Evolutionary conservation across 2,797 vertebrate species (phyloP).

Genomic region (Salarias fasciatus): DNA sequence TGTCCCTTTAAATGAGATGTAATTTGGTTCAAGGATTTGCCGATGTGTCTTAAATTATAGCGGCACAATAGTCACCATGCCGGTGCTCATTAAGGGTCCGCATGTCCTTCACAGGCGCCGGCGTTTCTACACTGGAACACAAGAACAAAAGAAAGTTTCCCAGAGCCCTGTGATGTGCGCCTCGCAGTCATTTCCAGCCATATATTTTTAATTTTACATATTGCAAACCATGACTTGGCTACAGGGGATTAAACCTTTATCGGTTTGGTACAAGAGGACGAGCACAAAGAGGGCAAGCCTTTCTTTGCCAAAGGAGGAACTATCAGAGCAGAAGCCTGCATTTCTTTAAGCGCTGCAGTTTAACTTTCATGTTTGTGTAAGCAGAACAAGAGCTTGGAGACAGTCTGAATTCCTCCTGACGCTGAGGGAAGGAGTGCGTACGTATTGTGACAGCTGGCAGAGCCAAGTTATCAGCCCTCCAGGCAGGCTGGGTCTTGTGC

Average conservation of each 20-base stretch:
- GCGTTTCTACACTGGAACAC: slow-evolving; percentile 3
- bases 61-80: neutral
- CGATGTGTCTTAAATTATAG: neutral
- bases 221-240: slow-evolving; percentile 2
- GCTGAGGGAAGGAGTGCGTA: slow-evolving; percentile 25
- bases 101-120: neutral
- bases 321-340: slow-evolving; percentile 17
- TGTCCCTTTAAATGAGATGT: neutral
- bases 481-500: slow-evolving; percentile 44
- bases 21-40: neutral
- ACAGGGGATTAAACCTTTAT: slow-evolving; percentile 32
- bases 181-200: neutral
- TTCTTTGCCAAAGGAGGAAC: slow-evolving; percentile 33
- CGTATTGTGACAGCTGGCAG: slow-evolving; percentile 63
- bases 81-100: neutral
- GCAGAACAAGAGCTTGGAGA: slow-evolving; percentile 36
- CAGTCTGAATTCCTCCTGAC: slow-evolving; percentile 36
- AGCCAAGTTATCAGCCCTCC: slow-evolving; percentile 42
- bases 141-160: slow-evolving; percentile 13
- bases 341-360: slow-evolving; percentile 29
- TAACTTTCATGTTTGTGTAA: slow-evolving; percentile 57
- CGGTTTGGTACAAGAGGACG: slow-evolving; percentile 21
- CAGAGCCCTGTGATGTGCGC: too few relatives aligned
- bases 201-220: slow-evolving; percentile 17
- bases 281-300: neutral